Evolutionary conservation across 2,888 invertebrate genomes (phyloP).

Genomic region (Drosophila mettleri): DNA sequence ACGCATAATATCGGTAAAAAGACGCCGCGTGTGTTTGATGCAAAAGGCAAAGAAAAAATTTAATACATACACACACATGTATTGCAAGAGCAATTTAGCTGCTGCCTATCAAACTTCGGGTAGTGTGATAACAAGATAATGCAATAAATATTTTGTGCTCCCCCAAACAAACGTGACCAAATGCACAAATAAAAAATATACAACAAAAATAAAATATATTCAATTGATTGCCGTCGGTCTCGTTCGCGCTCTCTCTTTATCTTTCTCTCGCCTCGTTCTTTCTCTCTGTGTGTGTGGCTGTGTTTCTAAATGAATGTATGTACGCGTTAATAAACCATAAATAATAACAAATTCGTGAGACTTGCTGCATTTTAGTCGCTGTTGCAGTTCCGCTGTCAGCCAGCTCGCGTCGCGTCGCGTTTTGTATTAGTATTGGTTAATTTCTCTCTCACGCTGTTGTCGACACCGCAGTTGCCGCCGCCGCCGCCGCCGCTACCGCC

Average conservation of each 20-base stretch:
- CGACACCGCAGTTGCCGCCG: slow-evolving; percentile 25
- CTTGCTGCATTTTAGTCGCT: slow-evolving; percentile 59
- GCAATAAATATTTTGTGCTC: slow-evolving; percentile 34
- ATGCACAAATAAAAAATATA: slow-evolving; percentile 50
- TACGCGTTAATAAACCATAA: slow-evolving; percentile 57
- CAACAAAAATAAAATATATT: slow-evolving; percentile 45
- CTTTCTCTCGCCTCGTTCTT: slow-evolving; percentile 27
- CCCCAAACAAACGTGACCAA: slow-evolving; percentile 51
- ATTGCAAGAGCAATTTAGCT: slow-evolving; percentile 42
- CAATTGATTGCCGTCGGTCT: slow-evolving; percentile 64
- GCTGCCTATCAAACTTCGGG: slow-evolving; percentile 44
- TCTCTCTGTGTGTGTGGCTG: slow-evolving; percentile 23
- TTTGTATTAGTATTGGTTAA: slow-evolving; percentile 51
- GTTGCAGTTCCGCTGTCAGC: slow-evolving; percentile 24
- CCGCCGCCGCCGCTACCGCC: slow-evolving; percentile 34
- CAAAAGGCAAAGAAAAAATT: slow-evolving; percentile 53
- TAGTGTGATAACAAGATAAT: slow-evolving; percentile 72
- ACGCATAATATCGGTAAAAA: slow-evolving; percentile 58
- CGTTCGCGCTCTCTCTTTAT: slow-evolving; percentile 16
- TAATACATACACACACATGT: slow-evolving; percentile 48
- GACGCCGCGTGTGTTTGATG: slow-evolving; percentile 68
- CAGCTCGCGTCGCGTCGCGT: slow-evolving; percentile 38
- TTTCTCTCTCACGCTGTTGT: slow-evolving; percentile 30
- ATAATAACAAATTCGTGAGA: slow-evolving; percentile 55
- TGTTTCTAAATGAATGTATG: slow-evolving; percentile 34